Evolutionary conservation across 2,113 vertebrate species (phyloP).

Genomic region (Ageneiosus marmoratus): DNA sequence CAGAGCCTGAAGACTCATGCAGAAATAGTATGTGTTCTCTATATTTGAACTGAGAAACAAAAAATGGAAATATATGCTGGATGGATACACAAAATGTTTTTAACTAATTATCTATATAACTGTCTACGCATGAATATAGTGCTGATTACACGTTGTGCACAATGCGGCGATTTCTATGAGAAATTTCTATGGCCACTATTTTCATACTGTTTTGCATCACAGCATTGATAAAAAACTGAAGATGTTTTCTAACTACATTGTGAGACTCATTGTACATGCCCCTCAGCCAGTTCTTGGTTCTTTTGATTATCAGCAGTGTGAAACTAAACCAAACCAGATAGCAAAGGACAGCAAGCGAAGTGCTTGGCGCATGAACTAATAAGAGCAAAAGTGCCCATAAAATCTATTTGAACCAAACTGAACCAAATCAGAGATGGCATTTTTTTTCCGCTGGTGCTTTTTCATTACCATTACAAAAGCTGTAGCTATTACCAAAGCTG

Average conservation of each 20-base stretch:
- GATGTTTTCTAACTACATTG: not conserved
- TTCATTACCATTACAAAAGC: conserved; percentile 25
- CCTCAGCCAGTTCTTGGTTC: not conserved
- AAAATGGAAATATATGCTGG: not conserved
- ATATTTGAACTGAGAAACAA: not conserved
- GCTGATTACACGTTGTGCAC: not conserved
- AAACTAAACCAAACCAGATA: not conserved
- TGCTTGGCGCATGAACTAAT: not conserved
- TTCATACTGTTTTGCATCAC: not conserved
- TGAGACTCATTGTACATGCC: not conserved
- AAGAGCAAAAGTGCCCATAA: not conserved
- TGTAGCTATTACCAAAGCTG: conserved; percentile 5
- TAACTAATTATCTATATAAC: not conserved
- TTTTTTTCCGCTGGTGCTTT: conserved; percentile 2
- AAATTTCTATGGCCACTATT: not conserved
- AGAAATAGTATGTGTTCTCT: not conserved
- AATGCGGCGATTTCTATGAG: not conserved
- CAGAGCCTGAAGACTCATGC: not conserved
- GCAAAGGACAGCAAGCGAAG: not conserved
- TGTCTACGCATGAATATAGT: not conserved
- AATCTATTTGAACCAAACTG: conserved; percentile 14
- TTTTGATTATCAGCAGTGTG: not conserved
- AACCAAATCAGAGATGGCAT: conserved; percentile 21
- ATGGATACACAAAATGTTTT: not conserved
- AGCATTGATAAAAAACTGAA: not conserved